Evolutionary conservation across 1,140 invertebrate species (phyloP).

Genomic region (Drosophila kohkoa): DNA sequence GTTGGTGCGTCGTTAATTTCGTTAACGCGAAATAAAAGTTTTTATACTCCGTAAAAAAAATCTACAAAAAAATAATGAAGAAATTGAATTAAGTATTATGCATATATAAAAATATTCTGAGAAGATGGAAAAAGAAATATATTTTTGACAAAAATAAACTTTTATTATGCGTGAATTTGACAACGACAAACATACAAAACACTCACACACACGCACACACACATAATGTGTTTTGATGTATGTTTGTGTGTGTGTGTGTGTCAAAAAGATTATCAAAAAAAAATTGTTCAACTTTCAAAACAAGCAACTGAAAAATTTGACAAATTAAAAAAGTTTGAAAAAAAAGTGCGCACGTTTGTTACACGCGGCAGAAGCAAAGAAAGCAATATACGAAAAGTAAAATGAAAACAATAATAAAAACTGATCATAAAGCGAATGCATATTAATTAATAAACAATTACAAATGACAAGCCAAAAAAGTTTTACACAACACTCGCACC

Average conservation of each 20-base stretch:
- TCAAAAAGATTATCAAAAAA: constrained; percentile 58
- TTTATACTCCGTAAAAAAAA: constrained; percentile 18
- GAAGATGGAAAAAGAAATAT: constrained; percentile 42
- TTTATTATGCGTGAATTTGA: constrained; percentile 72
- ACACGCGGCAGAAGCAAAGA: constrained; percentile 62
- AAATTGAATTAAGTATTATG: constrained; percentile 28
- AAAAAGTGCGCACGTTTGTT: constrained; percentile 74
- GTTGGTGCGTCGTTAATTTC: constrained; percentile 15
- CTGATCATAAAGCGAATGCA: constrained; percentile 31
- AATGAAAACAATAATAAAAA: constrained; percentile 28
- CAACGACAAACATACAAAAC: constrained; percentile 48
- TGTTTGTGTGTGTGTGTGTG: constrained; percentile 41
- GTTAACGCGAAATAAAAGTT: constrained; percentile 33
- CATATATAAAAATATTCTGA: constrained; percentile 11
- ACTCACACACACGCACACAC: constrained; percentile 28
- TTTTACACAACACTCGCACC: constrained; percentile 81
- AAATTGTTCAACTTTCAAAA: constrained; percentile 40
- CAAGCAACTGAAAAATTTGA: constrained; percentile 17
- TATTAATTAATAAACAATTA: constrained; percentile 58
- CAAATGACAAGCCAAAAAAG: constrained; percentile 48
- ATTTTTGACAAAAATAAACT: constrained; percentile 77
- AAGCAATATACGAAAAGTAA: constrained; percentile 36
- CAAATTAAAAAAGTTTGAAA: constrained; percentile 24
- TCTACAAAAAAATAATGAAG: constrained; percentile 15
- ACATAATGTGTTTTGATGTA: constrained; percentile 40